Evolutionary conservation across 2,888 invertebrate species (phyloP).

Genomic region (Ariolimax columbianus): DNA sequence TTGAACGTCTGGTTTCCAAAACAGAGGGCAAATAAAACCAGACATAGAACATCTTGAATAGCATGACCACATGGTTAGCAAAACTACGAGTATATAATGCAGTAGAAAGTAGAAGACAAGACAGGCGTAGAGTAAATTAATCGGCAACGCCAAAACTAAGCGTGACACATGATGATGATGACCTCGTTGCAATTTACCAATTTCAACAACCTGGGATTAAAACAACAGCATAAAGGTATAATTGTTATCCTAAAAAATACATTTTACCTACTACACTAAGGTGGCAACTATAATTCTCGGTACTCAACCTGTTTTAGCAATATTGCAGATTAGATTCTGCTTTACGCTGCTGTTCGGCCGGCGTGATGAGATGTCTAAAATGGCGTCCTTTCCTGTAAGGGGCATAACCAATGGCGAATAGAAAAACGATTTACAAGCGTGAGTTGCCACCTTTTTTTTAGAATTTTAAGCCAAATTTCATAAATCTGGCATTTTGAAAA

Average conservation of each 20-base stretch:
- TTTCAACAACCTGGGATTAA: not conserved
- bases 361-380: not conserved
- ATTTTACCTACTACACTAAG: not conserved
- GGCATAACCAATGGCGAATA: not conserved
- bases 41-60: too few relatives aligned
- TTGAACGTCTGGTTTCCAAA: too few relatives aligned
- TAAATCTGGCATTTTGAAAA: too few relatives aligned
- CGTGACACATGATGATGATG: not conserved
- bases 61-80: too few relatives aligned
- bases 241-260: not conserved
- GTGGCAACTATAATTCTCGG: not conserved
- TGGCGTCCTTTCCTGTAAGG: slow-evolving; percentile 19
- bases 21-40: too few relatives aligned
- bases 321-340: not conserved
- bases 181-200: not conserved
- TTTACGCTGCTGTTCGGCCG: not conserved
- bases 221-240: not conserved
- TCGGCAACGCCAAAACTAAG: too few relatives aligned
- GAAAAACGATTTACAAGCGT: not conserved
- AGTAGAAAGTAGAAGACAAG: too few relatives aligned
- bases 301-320: not conserved
- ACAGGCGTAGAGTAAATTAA: too few relatives aligned
- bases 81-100: too few relatives aligned
- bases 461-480: too few relatives aligned
- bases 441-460: too few relatives aligned